Evolutionary conservation across 2,797 vertebrate species (phyloP), one percentile per base, ranked within the genome.

Genomic region (Spea hammondii): DNA sequence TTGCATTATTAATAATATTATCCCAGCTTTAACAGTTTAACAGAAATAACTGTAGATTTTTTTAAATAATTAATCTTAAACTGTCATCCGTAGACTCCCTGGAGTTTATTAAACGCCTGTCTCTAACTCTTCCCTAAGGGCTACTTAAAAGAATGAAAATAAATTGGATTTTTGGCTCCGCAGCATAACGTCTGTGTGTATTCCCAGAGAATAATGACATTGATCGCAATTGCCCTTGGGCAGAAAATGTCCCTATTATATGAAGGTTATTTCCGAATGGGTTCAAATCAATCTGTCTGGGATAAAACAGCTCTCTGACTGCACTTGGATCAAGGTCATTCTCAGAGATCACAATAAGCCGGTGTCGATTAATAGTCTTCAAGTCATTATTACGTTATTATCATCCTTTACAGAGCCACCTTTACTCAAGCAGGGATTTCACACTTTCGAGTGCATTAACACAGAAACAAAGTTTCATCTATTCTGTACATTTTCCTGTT

Each of bases 271-370:
- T 70, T 75, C 51, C 49, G 50, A 68, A 80, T 70, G 44, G 60
- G 45, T 48, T 75, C 62, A 50, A 80, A 80, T 80, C 66, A 69
- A 80, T 79, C 66, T 75, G 78, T 80, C 78, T 80, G 67, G 78
- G 13, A 80, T 45, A 75, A 70, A 49, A 64, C 10, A 48, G 76
- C 44, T 51, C 59, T 57, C 44, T 4, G 47, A 69, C n/a, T 65
- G n/a, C 48, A 45, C 3, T 12, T 65, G 49, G 54, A 32, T n/a
- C 59, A 57, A 50, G 68, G 59, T 60, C 32, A 32, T 32, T 32
- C 32, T 32, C 32, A 13, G 12, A 59, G 55, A 59, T 11, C 9
- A 59, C 12, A 13, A 13, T 59, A 32, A 32, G 32, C 32, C 32
- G 2, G 32, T 32, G 32, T 32, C 32, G 32, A 32, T 32, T 32